These are phyloP conservation scores for Eristalinus aeneus DNA, from an alignment of 2,888 invertebrate species.

Conservation along the genomic window DNA sequence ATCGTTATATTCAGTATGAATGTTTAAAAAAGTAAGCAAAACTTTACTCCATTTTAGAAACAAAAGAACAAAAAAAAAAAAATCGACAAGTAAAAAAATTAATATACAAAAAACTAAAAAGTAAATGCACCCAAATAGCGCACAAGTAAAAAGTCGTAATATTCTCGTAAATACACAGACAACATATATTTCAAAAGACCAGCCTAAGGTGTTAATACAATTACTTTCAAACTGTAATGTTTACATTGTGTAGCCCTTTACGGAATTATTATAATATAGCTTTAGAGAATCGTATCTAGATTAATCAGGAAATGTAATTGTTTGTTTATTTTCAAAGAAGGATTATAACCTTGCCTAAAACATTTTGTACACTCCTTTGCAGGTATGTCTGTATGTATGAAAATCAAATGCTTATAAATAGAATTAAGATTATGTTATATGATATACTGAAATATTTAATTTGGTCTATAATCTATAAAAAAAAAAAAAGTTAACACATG, in stretches of 20 bases:
- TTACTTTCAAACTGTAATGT: slow-evolving; percentile 26
- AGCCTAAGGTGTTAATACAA: slow-evolving; percentile 53
- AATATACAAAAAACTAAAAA: neutral
- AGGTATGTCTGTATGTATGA: neutral
- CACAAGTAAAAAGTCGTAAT: slow-evolving; percentile 37
- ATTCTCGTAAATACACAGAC: slow-evolving; percentile 55
- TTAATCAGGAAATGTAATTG: slow-evolving; percentile 34
- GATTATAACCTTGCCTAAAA: slow-evolving; percentile 32
- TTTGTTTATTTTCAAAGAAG: slow-evolving; percentile 31
- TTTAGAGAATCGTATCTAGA: slow-evolving; percentile 32
- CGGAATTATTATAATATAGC: neutral
- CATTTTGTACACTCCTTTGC: slow-evolving; percentile 5
- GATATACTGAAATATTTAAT: slow-evolving; percentile 3
- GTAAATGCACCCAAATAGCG: neutral
- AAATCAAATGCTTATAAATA: slow-evolving; percentile 23
- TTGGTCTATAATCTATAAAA: neutral
- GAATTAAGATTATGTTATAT: slow-evolving; percentile 10
- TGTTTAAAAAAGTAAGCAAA: no score
- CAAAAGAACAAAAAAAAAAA: neutral
- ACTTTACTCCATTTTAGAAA: no score
- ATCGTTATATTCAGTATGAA: no score
- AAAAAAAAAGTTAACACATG: slow-evolving; percentile 17
- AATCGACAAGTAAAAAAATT: neutral
- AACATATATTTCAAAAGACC: slow-evolving; percentile 57
- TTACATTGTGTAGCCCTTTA: slow-evolving; percentile 22